Conservation (phyloP, 1,140 invertebrate species). For the Drosophila oshimai region DNA sequence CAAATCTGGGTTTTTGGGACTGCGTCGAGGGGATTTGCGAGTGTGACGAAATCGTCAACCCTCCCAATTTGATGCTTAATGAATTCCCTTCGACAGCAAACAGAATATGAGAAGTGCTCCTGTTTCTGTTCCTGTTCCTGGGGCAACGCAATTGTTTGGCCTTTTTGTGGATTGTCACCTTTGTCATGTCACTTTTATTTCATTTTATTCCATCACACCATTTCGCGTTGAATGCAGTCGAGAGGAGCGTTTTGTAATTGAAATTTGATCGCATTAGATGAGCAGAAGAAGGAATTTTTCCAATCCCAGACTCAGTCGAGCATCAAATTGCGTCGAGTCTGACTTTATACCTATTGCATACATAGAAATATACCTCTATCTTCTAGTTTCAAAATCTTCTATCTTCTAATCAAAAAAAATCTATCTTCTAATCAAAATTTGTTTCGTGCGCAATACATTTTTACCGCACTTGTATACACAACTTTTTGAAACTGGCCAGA, state of each 20-base stretch:
- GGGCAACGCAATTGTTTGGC: conserved; percentile 69
- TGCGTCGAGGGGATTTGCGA: conserved; percentile 14
- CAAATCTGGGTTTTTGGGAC: conserved; percentile 39
- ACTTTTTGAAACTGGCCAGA: no score
- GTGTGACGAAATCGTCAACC: conserved; percentile 78
- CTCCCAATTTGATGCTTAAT: conserved; percentile 75
- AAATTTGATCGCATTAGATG: conserved; percentile 80
- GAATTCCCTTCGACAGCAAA: conserved; percentile 63
- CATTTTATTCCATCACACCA: conserved; percentile 46
- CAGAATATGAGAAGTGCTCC: conserved; percentile 48
- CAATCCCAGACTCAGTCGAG: conserved; percentile 12
- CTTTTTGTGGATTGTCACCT: conserved; percentile 80
- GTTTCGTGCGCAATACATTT: no score
- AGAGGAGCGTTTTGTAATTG: conserved; percentile 72
- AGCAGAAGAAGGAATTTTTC: conserved; percentile 38
- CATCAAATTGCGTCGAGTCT: conserved; percentile 39
- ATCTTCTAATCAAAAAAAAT: no score
- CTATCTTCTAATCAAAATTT: no score
- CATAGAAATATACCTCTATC: background rate
- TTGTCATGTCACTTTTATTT: conserved; percentile 75
- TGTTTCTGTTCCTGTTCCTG: conserved; percentile 34
- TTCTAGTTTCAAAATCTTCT: no score
- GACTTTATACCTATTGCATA: conserved; percentile 11
- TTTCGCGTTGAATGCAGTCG: conserved; percentile 31
- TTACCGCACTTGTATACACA: no score